Conservation (phyloP, 2,113 vertebrate genomes). For the Sphaerodactylus townsendi region DNA sequence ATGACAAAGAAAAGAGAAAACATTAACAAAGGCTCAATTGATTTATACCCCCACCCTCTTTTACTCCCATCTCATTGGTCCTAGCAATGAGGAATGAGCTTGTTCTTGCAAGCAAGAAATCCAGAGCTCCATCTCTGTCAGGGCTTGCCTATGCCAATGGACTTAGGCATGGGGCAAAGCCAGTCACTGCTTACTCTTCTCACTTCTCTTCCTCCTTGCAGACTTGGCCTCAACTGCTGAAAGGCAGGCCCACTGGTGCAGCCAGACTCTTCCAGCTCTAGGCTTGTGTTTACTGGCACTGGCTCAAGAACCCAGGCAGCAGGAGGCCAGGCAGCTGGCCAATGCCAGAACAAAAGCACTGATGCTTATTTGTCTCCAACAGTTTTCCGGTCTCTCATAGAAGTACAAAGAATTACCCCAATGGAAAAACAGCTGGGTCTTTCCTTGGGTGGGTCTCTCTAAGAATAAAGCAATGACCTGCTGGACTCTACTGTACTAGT, state of each 20-base stretch:
- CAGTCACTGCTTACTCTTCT: neutral
- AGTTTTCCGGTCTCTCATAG: neutral
- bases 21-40: neutral
- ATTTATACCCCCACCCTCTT: neutral
- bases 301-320: neutral
- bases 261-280: neutral
- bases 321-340: neutral
- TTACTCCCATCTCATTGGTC: neutral
- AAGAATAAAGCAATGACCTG: neutral
- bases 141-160: neutral
- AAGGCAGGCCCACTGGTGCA: neutral
- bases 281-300: neutral
- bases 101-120: neutral
- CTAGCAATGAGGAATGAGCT: neutral
- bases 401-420: conserved; percentile 1
- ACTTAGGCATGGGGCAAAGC: neutral
- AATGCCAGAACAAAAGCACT: neutral
- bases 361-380: neutral
- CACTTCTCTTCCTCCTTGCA: too few relatives aligned
- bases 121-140: neutral
- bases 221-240: neutral
- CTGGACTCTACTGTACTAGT: neutral
- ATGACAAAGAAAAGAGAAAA: too few relatives aligned
- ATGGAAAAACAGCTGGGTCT: neutral
- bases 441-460: neutral